Evolutionary conservation across 2,113 vertebrate genomes (phyloP).

Genomic region (Sinocyclocheilus anophthalmus): DNA sequence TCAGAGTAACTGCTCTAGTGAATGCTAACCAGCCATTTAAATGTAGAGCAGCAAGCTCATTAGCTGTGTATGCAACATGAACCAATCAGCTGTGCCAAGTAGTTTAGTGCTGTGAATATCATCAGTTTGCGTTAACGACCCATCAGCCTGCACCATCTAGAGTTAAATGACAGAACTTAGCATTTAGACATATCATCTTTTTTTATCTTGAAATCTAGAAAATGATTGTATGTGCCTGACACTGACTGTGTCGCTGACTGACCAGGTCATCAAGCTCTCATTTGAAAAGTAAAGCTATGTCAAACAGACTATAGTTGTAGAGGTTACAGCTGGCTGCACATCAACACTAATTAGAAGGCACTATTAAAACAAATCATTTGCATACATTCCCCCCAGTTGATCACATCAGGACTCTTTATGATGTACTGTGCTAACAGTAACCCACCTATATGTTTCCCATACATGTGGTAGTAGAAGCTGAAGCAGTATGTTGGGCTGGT

Average conservation of each 20-base stretch:
- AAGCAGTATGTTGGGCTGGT: slow-evolving; percentile 86
- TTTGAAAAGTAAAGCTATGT: slow-evolving; percentile 6
- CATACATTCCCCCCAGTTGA: slow-evolving; percentile 1
- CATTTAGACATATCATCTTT: not conserved
- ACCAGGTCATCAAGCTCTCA: not conserved
- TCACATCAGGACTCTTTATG: not conserved
- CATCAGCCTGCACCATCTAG: no score
- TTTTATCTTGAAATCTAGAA: not conserved
- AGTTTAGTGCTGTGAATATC: no score
- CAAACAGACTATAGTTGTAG: not conserved
- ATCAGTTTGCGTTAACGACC: no score
- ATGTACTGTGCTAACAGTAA: not conserved
- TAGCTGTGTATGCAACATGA: no score
- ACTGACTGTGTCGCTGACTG: not conserved
- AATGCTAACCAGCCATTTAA: no score
- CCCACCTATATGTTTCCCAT: slow-evolving; percentile 95
- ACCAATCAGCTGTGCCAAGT: no score
- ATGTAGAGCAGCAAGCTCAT: no score
- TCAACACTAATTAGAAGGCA: slow-evolving; percentile 24
- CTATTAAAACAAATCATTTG: slow-evolving; percentile 22
- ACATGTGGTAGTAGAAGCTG: slow-evolving; percentile 97
- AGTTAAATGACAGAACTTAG: no score
- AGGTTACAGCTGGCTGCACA: slow-evolving; percentile 2
- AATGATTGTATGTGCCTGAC: not conserved
- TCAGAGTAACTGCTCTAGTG: no score